Percentiles rank a stretch among this genome's conserved stretches.
These are phyloP conservation scores for Scaptomyza parva DNA, from an alignment of 2,888 invertebrate species.

Conservation along the genomic window DNA sequence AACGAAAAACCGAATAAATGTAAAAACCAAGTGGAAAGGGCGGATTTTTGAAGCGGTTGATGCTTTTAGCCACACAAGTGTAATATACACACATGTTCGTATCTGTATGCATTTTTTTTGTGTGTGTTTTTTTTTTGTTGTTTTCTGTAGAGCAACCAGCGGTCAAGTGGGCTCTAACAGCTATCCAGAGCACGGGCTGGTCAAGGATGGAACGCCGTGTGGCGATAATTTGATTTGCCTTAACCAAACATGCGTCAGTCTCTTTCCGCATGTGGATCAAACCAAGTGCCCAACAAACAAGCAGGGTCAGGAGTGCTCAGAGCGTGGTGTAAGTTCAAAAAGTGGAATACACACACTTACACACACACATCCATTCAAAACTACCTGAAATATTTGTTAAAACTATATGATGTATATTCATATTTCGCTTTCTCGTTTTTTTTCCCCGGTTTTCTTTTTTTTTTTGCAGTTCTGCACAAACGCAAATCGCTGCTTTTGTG, in stretches of 20 bases:
- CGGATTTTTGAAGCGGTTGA: background rate
- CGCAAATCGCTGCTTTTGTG: conserved; percentile 95
- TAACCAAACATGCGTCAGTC: conserved; percentile 95
- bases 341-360: conserved; percentile 23
- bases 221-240: conserved; percentile 96
- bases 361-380: background rate
- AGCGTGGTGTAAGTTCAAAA: conserved; percentile 93
- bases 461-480: conserved; percentile 93
- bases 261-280: conserved; percentile 93
- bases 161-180: conserved; percentile 88
- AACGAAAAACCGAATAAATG: background rate
- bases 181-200: conserved; percentile 93
- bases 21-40: background rate
- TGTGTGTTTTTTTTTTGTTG: background rate
- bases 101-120: background rate
- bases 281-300: conserved; percentile 96
- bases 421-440: conserved; percentile 38
- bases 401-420: conserved; percentile 8
- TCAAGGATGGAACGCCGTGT: conserved; percentile 97
- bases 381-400: conserved; percentile 13
- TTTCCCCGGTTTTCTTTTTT: no score
- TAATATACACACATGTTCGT: conserved; percentile 7
- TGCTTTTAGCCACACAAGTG: background rate
- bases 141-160: conserved; percentile 89
- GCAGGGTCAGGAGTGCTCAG: conserved; percentile 95